Evolutionary conservation across 23 tunicate genomes (phyloP).

Genomic region (Phallusia fumigata): DNA sequence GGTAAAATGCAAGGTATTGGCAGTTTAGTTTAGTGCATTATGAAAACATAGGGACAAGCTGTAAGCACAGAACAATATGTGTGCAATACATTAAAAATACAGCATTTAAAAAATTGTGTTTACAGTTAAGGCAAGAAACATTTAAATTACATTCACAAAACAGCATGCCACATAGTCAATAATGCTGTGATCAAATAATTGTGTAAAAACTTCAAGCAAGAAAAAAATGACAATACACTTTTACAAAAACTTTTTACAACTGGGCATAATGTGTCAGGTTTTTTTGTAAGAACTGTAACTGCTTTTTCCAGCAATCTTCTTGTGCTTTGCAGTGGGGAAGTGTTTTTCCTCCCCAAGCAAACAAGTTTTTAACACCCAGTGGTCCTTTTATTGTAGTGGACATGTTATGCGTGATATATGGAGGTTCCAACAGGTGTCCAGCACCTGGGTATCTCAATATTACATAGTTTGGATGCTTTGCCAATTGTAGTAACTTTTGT

Average conservation of each 20-base stretch:
- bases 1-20: too few species aligned
- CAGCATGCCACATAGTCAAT: background rate
- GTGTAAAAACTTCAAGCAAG: too few species aligned
- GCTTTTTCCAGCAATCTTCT: conserved; percentile 59
- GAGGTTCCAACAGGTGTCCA: conserved; percentile 64
- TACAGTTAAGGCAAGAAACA: too few species aligned
- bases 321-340: conserved; percentile 67
- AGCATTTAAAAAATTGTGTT: too few species aligned
- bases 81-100: too few species aligned
- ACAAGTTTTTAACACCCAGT: background rate
- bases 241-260: background rate
- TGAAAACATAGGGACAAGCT: too few species aligned
- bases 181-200: background rate
- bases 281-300: conserved; percentile 40
- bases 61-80: too few species aligned
- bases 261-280: background rate
- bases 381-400: background rate
- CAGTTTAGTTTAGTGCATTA: too few species aligned
- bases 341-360: conserved; percentile 59
- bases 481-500: conserved; percentile 23
- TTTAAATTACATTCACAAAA: too few species aligned
- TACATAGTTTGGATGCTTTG: conserved; percentile 42
- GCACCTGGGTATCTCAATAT: conserved; percentile 54
- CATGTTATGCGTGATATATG: conserved; percentile 14
- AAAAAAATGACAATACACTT: too few species aligned